These are phyloP conservation scores for Tragelaphus strepsiceros DNA, from an alignment of 2,113 vertebrate species.

Conservation along the genomic window DNA sequence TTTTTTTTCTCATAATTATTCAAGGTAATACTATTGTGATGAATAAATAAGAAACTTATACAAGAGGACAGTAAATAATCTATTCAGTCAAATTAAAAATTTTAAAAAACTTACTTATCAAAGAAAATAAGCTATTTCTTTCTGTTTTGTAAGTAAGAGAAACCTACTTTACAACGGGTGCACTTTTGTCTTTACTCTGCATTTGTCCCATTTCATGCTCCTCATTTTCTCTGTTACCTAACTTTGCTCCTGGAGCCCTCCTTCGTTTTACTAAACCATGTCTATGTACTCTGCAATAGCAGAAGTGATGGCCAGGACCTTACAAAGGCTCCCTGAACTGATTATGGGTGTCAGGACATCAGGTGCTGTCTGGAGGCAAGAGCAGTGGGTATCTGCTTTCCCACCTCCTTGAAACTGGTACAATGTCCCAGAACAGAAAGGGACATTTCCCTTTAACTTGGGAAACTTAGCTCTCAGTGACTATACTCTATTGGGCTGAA, in stretches of 20 bases:
- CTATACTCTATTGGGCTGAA: neutral
- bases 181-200: neutral
- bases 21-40: too few relatives aligned
- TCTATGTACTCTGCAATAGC: neutral
- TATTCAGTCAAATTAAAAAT: neutral
- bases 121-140: neutral
- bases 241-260: neutral
- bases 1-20: too few relatives aligned
- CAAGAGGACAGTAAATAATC: neutral
- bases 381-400: neutral
- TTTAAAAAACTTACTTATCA: neutral
- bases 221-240: too few relatives aligned
- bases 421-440: too few relatives aligned
- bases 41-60: too few relatives aligned
- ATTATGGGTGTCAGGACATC: neutral
- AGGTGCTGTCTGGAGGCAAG: neutral
- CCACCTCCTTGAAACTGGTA: neutral
- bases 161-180: neutral
- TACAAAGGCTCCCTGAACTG: neutral
- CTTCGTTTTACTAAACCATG: neutral
- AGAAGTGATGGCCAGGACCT: neutral
- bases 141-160: neutral
- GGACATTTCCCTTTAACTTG: too few relatives aligned
- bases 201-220: too few relatives aligned
- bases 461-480: too few relatives aligned